Evolutionary conservation across 1,140 invertebrate genomes (phyloP), one percentile per base, ranked within the genome.

Genomic region (Lerema accius): DNA sequence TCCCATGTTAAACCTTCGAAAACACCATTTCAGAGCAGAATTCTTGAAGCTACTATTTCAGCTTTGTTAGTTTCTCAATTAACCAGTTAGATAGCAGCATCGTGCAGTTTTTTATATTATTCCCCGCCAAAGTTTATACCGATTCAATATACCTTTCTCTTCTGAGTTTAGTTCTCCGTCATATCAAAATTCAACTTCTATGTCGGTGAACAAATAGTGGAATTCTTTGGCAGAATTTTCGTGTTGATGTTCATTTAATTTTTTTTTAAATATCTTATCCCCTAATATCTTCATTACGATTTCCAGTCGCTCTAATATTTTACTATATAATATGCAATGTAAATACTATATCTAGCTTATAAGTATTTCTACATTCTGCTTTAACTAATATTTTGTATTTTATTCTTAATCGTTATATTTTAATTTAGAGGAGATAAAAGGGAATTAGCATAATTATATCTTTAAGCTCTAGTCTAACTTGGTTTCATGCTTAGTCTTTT

Each of bases 401-500:
- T 32, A 7, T 32, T 9, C 4, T 32, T 32, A 4, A 4, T 32
- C 7, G 4, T 32, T 7, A 9, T 32, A 9, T 32, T 32, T 32
- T 9, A 32, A 9, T 32, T 32, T 7, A 32, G 28, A 32, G 4
- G 3, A 9, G 28, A 23, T 23, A 23, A n/a, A n/a, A 23, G 19
- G 19, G 2, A 23, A 23, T 23, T 23, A 23, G 5, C 5, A 23
- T 23, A 3, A 23, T 2, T 4, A 32, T 9, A 32, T 32, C 1
- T 7, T 37, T 37, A 37, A 32, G 1, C 9, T 32, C 28, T 17
- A 5, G 63, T 68, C 73, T 23, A 76, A 62, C 19, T 73, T 68
- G 7, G 72, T 70, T 9, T 51, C 62, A 32, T 71, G 59, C 9
- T 37, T 11, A 65, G 39, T 35, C 42, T 68, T 63, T 69, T 76